phyloP scores from a whole-genome alignment of 2,797 vertebrate species.

The Morelia viridis region DNA sequence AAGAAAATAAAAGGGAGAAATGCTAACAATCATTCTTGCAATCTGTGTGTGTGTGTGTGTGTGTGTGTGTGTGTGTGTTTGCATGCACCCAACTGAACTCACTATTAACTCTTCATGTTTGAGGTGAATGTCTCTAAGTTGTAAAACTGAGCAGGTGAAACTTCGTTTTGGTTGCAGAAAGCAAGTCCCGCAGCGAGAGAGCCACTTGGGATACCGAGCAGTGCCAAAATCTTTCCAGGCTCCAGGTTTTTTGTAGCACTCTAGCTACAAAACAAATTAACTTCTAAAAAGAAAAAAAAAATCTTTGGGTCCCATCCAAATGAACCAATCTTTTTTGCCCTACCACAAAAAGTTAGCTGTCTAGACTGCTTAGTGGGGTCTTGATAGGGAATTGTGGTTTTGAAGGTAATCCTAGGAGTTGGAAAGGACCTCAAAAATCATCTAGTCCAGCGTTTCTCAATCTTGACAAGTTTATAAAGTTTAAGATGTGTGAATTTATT shows the following conservation, averaged over 20 bases:
- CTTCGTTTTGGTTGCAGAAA: neutral
- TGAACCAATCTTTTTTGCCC: neutral
- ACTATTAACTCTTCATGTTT: too few relatives aligned
- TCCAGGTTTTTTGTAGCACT: neutral
- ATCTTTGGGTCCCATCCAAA: neutral
- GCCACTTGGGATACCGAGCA: neutral
- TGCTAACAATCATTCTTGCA: neutral
- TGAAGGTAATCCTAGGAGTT: neutral
- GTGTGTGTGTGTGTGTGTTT: too few relatives aligned
- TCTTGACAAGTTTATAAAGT: too few relatives aligned
- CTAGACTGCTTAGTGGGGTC: neutral
- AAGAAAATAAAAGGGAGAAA: neutral
- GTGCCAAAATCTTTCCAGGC: neutral
- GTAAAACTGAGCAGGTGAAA: neutral
- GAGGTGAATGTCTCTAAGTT: neutral
- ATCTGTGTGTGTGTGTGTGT: too few relatives aligned
- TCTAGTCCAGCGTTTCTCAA: too few relatives aligned
- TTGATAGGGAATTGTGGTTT: neutral
- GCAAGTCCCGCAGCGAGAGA: constrained; percentile 30
- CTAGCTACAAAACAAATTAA: neutral
- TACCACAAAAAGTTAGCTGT: neutral
- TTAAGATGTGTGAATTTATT: too few relatives aligned
- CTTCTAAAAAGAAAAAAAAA: neutral
- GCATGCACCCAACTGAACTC: neutral
- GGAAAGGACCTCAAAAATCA: too few relatives aligned